phyloP scores from a whole-genome alignment of 2,888 invertebrate species.

The Hyposoter dolosus region DNA sequence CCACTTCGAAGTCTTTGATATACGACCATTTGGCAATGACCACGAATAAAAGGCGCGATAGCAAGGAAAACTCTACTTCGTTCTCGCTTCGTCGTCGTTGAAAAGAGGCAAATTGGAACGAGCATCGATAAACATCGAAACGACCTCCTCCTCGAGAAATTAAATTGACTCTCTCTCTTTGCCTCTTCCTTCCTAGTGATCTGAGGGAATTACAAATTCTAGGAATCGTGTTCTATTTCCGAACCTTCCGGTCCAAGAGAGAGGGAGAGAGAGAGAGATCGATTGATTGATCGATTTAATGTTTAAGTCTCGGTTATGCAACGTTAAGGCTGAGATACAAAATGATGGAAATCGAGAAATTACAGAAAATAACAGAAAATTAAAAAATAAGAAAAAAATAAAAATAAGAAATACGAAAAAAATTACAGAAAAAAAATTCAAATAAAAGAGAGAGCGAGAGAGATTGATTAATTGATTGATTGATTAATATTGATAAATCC shows the following conservation, averaged over 20 bases:
- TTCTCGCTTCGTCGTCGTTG: conserved; percentile 57
- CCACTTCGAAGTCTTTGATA: conserved; percentile 49
- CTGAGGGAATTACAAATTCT: conserved; percentile 56
- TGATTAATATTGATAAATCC: too few species aligned
- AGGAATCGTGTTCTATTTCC: conserved; percentile 27
- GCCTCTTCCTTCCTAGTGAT: not conserved
- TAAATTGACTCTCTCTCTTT: conserved; percentile 3
- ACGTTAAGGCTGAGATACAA: too few species aligned
- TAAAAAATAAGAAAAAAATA: too few species aligned
- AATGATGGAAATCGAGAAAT: too few species aligned
- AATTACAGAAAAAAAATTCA: too few species aligned
- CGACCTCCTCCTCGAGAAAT: conserved; percentile 44
- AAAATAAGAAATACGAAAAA: too few species aligned
- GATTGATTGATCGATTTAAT: too few species aligned
- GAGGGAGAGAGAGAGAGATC: not conserved
- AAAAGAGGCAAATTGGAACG: conserved; percentile 61
- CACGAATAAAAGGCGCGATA: conserved; percentile 44
- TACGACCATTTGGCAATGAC: conserved; percentile 48
- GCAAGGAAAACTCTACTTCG: conserved; percentile 3
- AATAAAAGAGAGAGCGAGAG: too few species aligned
- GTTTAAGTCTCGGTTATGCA: too few species aligned
- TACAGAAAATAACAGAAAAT: too few species aligned
- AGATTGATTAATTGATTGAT: too few species aligned
- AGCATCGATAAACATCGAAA: conserved; percentile 40
- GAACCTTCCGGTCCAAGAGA: not conserved